Evolutionary conservation across 2,888 invertebrate species (phyloP).

Genomic region (Mamestra brassicae): DNA sequence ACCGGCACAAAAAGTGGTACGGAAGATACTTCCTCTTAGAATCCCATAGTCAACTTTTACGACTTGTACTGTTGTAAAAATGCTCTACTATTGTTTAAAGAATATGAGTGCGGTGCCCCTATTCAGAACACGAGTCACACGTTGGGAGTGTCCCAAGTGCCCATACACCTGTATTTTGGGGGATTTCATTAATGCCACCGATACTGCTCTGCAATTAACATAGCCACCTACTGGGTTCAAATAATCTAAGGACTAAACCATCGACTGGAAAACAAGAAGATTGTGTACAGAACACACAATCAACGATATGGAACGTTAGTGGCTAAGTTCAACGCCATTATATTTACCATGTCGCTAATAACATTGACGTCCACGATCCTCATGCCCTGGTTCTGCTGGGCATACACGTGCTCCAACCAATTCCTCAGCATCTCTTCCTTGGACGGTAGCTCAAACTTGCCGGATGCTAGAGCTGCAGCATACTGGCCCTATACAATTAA

Average conservation of each 20-base stretch:
- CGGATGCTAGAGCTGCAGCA: conserved; percentile 91
- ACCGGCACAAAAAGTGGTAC: too few relatives aligned
- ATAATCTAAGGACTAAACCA: too few relatives aligned
- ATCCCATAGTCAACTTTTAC: neutral
- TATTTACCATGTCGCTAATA: conserved; percentile 80
- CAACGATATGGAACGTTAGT: too few relatives aligned
- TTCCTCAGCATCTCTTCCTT: conserved; percentile 92
- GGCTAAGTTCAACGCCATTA: neutral
- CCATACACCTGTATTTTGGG: too few relatives aligned
- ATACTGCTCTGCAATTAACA: too few relatives aligned
- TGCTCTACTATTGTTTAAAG: neutral
- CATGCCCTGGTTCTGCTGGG: conserved; percentile 74
- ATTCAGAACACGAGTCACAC: too few relatives aligned
- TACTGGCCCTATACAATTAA: conserved; percentile 82
- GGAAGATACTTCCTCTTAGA: neutral
- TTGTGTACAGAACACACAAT: too few relatives aligned
- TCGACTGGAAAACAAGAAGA: too few relatives aligned
- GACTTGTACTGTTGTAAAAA: neutral
- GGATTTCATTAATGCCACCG: too few relatives aligned
- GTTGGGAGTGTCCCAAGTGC: too few relatives aligned
- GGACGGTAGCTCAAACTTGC: conserved; percentile 91
- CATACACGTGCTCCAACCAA: conserved; percentile 90
- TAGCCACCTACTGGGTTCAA: too few relatives aligned
- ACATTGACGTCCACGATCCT: conserved; percentile 83
- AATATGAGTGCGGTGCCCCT: too few relatives aligned